Base-by-base conservation (phyloP, 2,797 vertebrate species). In the Falco rusticolus region DNA sequence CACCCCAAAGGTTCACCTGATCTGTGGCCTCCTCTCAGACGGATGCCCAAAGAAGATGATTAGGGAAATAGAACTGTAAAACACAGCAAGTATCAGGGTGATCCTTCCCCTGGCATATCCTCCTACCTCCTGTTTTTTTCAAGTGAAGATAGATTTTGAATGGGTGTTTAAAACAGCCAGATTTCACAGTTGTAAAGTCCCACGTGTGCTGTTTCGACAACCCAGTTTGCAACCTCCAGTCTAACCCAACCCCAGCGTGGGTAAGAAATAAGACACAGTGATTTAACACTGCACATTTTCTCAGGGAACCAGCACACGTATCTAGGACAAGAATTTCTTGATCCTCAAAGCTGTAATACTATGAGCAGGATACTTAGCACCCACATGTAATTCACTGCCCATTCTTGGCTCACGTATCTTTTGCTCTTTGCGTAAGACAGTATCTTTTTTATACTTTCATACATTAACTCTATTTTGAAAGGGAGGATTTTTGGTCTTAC, bases 231-330 rank as follows among this genome's bases (percentile, higher is more conserved):
- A 84, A 59, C 68, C 74, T 90, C 64, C 34, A 3, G 45, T 88
- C 59, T 90, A 94, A 90, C 45, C 48, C 60, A 94, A 89, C 45
- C 48, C 60, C 61, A 87, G 41, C 0, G 0, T 75, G 65, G 25
- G 37, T 91, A 93, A 77, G 51, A 80, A 87, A 79, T 57, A 65
- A 6, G 45, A 85, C 86, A 70, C 31, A 64, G 50, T 54, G 45
- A 90, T 95, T 96, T 86, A 85, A 83, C 60, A 66, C 26, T 39
- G 60, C 31, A 88, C 45, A 43, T 77, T 77, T 84, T 88, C 86
- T 66, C 24, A 4, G 65, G 75, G 89, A 95, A 80, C 86, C 77
- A 88, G 45, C 64, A 84, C 48, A 78, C 0, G 0, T 31, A 74
- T 65, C 24, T 85, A 72, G 64, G 41, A 68, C 29, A 74, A 57